Evolutionary conservation across 1,140 invertebrate genomes (phyloP), one percentile per base, ranked within the genome.

Genomic region (Drosophila dunni): DNA sequence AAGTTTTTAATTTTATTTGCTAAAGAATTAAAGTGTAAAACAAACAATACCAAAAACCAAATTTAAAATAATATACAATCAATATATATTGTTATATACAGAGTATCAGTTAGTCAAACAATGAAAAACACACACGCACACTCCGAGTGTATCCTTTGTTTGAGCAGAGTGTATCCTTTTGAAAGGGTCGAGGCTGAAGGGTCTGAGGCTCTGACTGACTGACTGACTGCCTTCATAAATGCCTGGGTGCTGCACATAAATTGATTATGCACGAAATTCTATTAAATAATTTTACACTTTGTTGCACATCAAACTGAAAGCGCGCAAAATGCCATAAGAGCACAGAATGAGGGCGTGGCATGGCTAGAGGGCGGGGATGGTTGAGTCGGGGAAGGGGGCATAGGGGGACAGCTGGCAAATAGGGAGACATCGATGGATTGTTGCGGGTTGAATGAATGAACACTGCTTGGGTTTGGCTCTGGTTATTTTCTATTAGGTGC

Each of bases 261-360:
- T 89, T 90, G 86, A 90, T 90, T 90, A 90, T 90, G 81, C 85
- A 85, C 85, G 64, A 90, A 90, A 90, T 90, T 90, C 79, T 86
- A 91, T 85, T 81, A 80, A 85, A 88, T 80, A 81, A 91, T 91
- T 91, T 89, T 85, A 82, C 89, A 91, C 83, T 91, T 91, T 89
- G 89, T 82, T 91, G 89, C 88, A 88, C 88, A 91, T 81, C 84
- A 81, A 80, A 76, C 68, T 90, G 79, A 79, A 90, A 81, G 76
- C 72, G 71, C 75, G 70, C 69, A 78, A 75, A 90, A 88, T 81
- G 80, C 73, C 85, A 79, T 90, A 79, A 75, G 77, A 79, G 67
- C 80, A 57, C 42, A 42, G 24, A 29, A 29, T 6, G 24, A 29
- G 45, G 57, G 44, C 33, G 63, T 69, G 73, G 48, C 42, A 40